Evolutionary conservation across 2,113 vertebrate genomes (phyloP).

Genomic region (Butorides virescens): DNA sequence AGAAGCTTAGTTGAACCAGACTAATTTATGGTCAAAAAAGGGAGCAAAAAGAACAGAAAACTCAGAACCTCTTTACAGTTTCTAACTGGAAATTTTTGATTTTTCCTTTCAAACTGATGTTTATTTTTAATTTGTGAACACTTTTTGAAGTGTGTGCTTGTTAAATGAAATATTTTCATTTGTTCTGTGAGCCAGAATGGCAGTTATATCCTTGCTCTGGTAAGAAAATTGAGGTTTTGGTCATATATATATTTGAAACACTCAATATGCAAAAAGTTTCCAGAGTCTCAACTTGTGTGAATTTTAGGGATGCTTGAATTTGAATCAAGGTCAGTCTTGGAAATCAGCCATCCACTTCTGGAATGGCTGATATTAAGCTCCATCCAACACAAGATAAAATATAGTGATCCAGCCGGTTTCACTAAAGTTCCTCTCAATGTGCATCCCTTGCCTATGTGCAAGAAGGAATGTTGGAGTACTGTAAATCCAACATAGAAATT

Average conservation of each 20-base stretch:
- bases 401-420: neutral
- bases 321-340: neutral
- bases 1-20: neutral
- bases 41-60: neutral
- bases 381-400: neutral
- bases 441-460: neutral
- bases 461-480: neutral
- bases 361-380: neutral
- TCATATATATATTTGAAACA: neutral
- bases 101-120: neutral
- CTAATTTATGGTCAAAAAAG: neutral
- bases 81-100: neutral
- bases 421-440: neutral
- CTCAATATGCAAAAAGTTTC: neutral
- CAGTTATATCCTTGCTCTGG: neutral
- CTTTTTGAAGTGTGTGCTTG: neutral
- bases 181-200: neutral
- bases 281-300: neutral
- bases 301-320: neutral
- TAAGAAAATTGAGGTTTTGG: neutral
- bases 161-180: neutral
- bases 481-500: neutral
- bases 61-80: neutral
- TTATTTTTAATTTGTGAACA: neutral
- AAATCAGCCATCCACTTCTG: neutral